These are phyloP conservation scores for Bos javanicus DNA, from an alignment of 2,113 vertebrate genomes.

Conservation along the genomic window DNA sequence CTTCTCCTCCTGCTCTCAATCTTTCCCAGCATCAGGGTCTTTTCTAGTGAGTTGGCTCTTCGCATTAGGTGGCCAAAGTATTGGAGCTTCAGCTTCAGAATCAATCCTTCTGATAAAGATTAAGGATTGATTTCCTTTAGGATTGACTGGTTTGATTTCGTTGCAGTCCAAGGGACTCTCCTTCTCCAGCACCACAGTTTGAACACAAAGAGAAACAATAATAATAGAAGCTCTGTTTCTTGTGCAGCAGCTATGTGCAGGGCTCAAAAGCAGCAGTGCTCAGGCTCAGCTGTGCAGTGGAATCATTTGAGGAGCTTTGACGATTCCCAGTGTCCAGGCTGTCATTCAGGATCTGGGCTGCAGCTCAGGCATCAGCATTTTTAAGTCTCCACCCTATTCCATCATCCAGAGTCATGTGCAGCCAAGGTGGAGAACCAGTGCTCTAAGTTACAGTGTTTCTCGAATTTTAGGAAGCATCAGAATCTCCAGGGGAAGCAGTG, in stretches of 20 bases:
- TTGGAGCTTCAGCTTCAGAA: not conserved
- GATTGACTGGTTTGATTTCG: not conserved
- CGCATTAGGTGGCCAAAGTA: not conserved
- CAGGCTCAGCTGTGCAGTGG: not conserved
- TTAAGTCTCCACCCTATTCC: not conserved
- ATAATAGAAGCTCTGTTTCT: not conserved
- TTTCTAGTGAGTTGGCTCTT: not conserved
- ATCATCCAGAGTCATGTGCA: not conserved
- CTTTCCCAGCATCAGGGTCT: not conserved
- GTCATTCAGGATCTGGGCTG: not conserved
- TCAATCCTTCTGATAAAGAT: not conserved
- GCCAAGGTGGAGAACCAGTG: no score
- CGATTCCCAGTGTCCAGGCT: no score
- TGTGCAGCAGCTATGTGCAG: not conserved
- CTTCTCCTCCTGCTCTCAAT: not conserved
- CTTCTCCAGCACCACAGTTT: not conserved
- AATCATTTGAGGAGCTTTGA: not conserved
- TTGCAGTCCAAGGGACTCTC: not conserved
- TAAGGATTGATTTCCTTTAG: not conserved
- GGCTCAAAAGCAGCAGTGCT: not conserved
- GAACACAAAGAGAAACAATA: not conserved
- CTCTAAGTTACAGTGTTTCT: not conserved
- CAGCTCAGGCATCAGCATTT: not conserved
- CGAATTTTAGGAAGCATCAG: not conserved
- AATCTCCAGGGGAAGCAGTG: not conserved